phyloP scores from a whole-genome alignment of 1,140 invertebrate genomes.

The Elysia chlorotica region DNA sequence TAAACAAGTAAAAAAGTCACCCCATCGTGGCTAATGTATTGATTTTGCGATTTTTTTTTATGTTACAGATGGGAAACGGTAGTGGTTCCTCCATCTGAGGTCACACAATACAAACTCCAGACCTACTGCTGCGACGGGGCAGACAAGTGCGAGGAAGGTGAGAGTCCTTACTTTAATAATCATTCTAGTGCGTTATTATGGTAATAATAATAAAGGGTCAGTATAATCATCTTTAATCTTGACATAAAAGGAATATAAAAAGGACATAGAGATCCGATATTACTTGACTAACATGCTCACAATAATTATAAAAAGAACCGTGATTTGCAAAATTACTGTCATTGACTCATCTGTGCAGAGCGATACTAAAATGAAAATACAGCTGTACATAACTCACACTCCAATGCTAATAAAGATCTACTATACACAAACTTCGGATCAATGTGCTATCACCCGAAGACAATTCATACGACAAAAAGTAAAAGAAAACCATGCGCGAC shows the following conservation, averaged over 20 bases:
- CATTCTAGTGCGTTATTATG: not conserved
- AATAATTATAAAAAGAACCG: conserved; percentile 19
- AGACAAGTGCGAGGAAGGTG: conserved; percentile 29
- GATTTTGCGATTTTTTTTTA: too few relatives aligned
- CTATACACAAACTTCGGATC: not conserved
- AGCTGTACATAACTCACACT: not conserved
- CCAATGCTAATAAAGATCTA: not conserved
- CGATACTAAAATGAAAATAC: not conserved
- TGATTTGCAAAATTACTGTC: not conserved
- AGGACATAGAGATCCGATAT: not conserved
- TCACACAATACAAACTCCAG: conserved; percentile 28
- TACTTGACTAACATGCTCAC: conserved; percentile 15
- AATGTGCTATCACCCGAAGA: too few relatives aligned
- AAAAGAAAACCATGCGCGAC: too few relatives aligned
- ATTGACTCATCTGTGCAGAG: not conserved
- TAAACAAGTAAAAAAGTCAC: too few relatives aligned
- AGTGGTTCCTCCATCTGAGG: conserved; percentile 29
- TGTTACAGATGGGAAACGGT: conserved; percentile 38
- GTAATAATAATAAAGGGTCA: not conserved
- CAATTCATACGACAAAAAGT: too few relatives aligned
- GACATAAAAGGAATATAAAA: not conserved
- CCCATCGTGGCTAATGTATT: too few relatives aligned
- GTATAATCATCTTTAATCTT: not conserved
- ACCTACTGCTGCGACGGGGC: conserved; percentile 38
- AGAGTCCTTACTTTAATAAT: not conserved